Evolutionary conservation across 1,140 invertebrate species (phyloP), one percentile per base, ranked within the genome.

Genomic region (Choristoneura fumiferana): DNA sequence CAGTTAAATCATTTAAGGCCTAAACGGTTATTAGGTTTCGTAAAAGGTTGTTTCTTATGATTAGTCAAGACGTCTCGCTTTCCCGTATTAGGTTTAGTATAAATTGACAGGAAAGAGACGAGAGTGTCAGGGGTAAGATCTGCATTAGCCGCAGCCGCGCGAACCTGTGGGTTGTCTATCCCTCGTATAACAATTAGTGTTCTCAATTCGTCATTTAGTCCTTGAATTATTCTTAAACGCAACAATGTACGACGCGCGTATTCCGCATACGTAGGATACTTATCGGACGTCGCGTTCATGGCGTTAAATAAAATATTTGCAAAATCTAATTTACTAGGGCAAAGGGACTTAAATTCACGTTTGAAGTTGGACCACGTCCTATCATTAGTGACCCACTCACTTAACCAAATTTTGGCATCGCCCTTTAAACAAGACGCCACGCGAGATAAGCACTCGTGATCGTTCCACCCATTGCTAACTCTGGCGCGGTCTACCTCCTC

Each of bases 361-460:
- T 67, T 63, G 22, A 67, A 63, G 43, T 63, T 60, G 1, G 5
- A 18, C 58, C 61, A 67, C 2, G 38, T 52, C 12, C 61, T 54
- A 35, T 67, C 61, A 33, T 22, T 58, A 0, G 58, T 58, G 6
- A 63, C 52, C 65, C 58, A 67, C 4, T 67, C 58, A 12, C 60
- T 43, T 0, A 67, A 38, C 58, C 61, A 67, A 5, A 34, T 5
- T 5, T 40, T 14, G 8, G 65, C 65, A 29, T 63, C 61, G 9
- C 65, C 65, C 15, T 39, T 17, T 4, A 66, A 35, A 38, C 61
- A 63, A 36, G 18, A 29, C 2, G n/a, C 58, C 33, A 64, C 57
- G n/a, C 54, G 57, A 4, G 53, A 49, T 1, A 62, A 15, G 18
- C 64, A 66, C 12, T 66, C 57, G 10, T 29, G 34, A 49, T 60